These are phyloP conservation scores for Eptesicus fuscus DNA, from an alignment of 2,113 vertebrate species.

Conservation along the genomic window DNA sequence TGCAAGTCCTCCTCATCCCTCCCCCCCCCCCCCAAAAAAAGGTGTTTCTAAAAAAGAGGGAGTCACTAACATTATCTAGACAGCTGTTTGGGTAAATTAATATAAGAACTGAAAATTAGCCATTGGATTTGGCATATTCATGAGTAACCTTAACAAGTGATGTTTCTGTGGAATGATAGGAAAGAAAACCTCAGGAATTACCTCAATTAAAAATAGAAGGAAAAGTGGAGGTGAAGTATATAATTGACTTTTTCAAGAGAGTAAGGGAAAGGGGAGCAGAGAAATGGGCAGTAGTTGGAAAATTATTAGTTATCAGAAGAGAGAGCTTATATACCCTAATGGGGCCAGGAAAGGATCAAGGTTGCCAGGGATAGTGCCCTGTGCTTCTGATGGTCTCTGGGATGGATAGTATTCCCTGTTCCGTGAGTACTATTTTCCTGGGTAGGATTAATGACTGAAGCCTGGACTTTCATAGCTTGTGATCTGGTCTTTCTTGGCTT, in stretches of 20 bases:
- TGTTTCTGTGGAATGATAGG: background rate
- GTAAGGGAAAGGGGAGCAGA: background rate
- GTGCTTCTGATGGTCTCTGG: background rate
- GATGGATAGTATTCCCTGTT: background rate
- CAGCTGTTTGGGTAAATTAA: constrained; percentile 29
- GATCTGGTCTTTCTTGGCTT: background rate
- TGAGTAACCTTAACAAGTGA: constrained; percentile 36
- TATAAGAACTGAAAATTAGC: constrained; percentile 48
- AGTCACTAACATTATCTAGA: constrained; percentile 31
- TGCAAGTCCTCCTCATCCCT: background rate
- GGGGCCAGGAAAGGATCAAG: background rate
- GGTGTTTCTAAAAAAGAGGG: constrained; percentile 22
- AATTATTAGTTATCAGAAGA: background rate
- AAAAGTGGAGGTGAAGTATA: background rate
- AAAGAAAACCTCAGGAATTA: background rate
- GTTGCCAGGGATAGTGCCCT: background rate
- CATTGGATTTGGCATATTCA: constrained; percentile 2
- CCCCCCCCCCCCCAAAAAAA: background rate
- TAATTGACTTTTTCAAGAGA: background rate
- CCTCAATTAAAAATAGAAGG: background rate
- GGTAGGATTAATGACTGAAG: background rate
- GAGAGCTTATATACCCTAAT: background rate
- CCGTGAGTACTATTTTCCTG: background rate
- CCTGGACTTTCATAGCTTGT: background rate
- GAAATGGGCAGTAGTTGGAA: background rate